Evolutionary conservation across 1,140 invertebrate genomes (phyloP), one percentile per base, ranked within the genome.

Genomic region (Heterodera carotae): DNA sequence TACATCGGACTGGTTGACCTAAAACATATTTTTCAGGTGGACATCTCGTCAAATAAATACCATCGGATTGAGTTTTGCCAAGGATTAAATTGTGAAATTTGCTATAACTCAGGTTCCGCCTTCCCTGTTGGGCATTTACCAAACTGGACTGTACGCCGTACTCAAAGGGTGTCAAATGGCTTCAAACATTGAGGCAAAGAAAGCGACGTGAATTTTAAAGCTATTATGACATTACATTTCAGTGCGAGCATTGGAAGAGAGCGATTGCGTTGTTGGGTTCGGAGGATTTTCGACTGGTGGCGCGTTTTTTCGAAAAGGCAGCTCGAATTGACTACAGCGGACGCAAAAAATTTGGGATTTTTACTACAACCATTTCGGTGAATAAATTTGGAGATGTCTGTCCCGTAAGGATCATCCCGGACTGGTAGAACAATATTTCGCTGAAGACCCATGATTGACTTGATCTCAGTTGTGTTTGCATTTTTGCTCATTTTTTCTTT

Each of bases 1-100:
- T 74, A 64, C 36, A 59, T 74, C 31, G 72, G 72, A 31, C 48
- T 62, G 12, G 53, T 74, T 18, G 72, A 74, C n/a, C 27, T 74
- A 8, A 59, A 64, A 8, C 27, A 74, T 27, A 27, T 74, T 33
- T 74, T 39, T 12, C 43, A 74, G 33, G 48, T 56, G 48, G 22
- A 15, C 5, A 56, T 18, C 15, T 2, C 0, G 39, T 22, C 15
- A 56, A 22, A 22, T 56, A 56, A 22, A 22, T 43, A 8, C 48
- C 12, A 53, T 53, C 22, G 22, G 22, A 53, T 22, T 53, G 15
- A 18, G 22, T 56, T 56, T 1, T 22, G 22, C n/a, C n/a, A n/a
- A n/a, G n/a, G n/a, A n/a, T n/a, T n/a, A n/a, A n/a, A n/a, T n/a
- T n/a, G n/a, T n/a, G n/a, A n/a, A n/a, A n/a, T n/a, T n/a, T n/a